Percentiles rank a stretch among this genome's conserved stretches.
phyloP scores from a whole-genome alignment of 2,113 vertebrate species.

The Mola mola region DNA sequence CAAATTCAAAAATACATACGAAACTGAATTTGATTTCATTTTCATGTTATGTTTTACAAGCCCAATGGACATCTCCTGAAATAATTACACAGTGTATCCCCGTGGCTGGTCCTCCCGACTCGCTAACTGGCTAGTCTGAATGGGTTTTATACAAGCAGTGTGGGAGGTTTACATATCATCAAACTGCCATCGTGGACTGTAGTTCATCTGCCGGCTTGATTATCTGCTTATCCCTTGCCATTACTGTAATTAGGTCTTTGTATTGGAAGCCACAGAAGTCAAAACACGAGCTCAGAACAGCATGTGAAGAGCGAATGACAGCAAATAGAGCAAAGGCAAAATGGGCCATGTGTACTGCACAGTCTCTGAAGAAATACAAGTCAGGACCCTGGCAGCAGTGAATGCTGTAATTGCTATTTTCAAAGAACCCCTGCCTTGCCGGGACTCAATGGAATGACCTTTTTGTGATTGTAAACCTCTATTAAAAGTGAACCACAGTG shows the following conservation, averaged over 20 bases:
- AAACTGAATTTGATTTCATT: constrained; percentile 36
- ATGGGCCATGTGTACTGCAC: constrained; percentile 61
- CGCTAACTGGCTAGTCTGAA: constrained; percentile 47
- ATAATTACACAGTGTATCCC: constrained; percentile 39
- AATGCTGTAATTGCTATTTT: constrained; percentile 75
- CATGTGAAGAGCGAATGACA: constrained; percentile 70
- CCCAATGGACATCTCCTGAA: constrained; percentile 31
- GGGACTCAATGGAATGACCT: constrained; percentile 76
- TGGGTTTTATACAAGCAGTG: constrained; percentile 52
- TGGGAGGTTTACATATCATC: constrained; percentile 72
- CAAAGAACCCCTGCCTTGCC: constrained; percentile 70
- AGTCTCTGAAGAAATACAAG: constrained; percentile 70
- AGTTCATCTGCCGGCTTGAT: constrained; percentile 71
- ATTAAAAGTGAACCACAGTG: constrained; percentile 60
- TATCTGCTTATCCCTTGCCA: constrained; percentile 75
- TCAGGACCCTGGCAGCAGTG: constrained; percentile 65
- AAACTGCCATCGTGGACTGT: constrained; percentile 58
- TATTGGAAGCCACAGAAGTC: constrained; percentile 63
- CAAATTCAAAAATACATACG: constrained; percentile 28
- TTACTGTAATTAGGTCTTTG: constrained; percentile 78
- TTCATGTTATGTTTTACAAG: constrained; percentile 49
- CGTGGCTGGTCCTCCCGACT: constrained; percentile 40
- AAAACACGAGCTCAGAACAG: constrained; percentile 63
- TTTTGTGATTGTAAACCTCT: constrained; percentile 74
- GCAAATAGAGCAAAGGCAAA: constrained; percentile 75